phyloP scores from a whole-genome alignment of 1,140 invertebrate genomes.

The Diprion similis region DNA sequence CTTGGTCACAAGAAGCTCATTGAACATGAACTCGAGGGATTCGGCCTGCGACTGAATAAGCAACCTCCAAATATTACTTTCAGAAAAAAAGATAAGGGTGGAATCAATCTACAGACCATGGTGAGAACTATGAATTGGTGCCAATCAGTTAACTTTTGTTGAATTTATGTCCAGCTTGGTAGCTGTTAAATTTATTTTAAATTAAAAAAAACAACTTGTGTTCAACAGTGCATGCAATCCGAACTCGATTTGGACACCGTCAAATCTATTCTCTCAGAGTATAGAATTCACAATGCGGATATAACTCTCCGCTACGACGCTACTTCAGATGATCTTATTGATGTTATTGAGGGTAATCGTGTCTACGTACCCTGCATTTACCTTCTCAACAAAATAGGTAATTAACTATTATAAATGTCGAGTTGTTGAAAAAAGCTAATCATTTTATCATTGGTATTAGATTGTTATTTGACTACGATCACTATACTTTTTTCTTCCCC shows the following conservation, averaged over 20 bases:
- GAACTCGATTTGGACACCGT: conserved; percentile 96
- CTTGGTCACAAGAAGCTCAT: conserved; percentile 94
- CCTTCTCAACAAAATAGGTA: conserved; percentile 97
- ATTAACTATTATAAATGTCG: conserved; percentile 22
- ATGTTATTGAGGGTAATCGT: conserved; percentile 98
- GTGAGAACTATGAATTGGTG: conserved; percentile 59
- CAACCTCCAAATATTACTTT: conserved; percentile 97
- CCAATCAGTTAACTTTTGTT: conserved; percentile 35
- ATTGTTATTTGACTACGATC: conserved; percentile 17
- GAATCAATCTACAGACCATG: conserved; percentile 87
- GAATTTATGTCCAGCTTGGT: background rate
- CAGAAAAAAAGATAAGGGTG: conserved; percentile 96
- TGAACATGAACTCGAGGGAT: conserved; percentile 99
- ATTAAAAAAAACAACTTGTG: conserved; percentile 14
- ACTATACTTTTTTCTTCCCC: conserved; percentile 35
- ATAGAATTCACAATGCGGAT: conserved; percentile 99
- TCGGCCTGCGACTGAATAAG: conserved; percentile 96
- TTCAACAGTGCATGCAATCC: conserved; percentile 81
- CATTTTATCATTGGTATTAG: conserved; percentile 17
- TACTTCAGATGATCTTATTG: conserved; percentile 97
- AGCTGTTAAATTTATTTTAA: background rate
- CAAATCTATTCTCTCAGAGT: conserved; percentile 96
- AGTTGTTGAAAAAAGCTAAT: conserved; percentile 14
- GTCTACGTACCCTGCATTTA: conserved; percentile 99
- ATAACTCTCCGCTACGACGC: conserved; percentile 94